A percentile compares a stretch with the other conserved stretches of the same genome.
Evolutionary conservation across 2,113 vertebrate genomes (phyloP).

Genomic region (Clinocottus analis): DNA sequence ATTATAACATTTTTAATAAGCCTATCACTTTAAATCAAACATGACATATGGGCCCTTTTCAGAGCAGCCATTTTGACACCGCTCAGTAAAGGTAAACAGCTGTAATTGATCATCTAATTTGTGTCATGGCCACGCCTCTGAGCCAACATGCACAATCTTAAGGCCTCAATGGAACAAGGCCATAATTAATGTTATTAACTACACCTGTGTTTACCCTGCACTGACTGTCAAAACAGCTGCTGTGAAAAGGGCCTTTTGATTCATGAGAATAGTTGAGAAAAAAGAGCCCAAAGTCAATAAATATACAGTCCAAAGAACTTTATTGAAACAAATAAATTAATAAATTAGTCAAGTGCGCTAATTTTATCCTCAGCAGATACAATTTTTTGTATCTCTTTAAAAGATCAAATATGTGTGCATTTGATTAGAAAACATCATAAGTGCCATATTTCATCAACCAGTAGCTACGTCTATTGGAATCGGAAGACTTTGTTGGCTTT

Average conservation of each 20-base stretch:
- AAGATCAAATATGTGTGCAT: conserved; percentile 72
- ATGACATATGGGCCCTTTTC: background rate
- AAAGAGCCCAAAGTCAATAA: conserved; percentile 18
- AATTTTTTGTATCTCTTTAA: conserved; percentile 53
- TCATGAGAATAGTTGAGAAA: background rate
- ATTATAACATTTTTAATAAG: background rate
- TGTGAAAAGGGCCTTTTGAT: background rate
- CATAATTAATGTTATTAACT: no score
- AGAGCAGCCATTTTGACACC: background rate
- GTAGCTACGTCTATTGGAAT: conserved; percentile 59
- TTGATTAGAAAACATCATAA: conserved; percentile 69
- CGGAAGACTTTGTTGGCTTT: conserved; percentile 75
- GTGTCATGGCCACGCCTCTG: background rate
- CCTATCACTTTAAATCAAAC: background rate
- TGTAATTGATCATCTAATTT: background rate
- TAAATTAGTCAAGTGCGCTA: conserved; percentile 95
- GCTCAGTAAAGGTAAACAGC: background rate
- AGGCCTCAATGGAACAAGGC: no score
- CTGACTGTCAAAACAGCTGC: background rate
- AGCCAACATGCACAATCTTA: no score
- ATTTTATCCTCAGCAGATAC: conserved; percentile 70
- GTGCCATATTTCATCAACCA: conserved; percentile 45
- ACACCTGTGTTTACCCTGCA: no score
- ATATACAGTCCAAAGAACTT: conserved; percentile 88
- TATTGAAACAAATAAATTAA: conserved; percentile 97